phyloP scores from a whole-genome alignment of 1,140 invertebrate species.

The Prorops nasuta region DNA sequence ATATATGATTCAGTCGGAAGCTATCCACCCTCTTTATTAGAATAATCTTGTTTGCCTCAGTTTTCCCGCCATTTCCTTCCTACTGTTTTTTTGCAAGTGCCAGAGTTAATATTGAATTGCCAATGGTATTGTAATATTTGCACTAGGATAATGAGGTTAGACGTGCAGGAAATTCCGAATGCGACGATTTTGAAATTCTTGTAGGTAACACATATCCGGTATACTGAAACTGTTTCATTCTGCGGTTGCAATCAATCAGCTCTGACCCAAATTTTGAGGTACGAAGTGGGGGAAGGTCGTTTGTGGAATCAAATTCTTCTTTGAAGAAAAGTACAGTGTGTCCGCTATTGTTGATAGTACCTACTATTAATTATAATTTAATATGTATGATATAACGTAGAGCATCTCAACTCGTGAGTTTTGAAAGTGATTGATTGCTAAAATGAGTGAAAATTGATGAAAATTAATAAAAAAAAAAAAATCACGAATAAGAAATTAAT shows the following conservation, averaged over 20 bases:
- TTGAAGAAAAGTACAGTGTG: neutral
- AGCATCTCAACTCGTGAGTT: neutral
- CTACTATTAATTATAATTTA: neutral
- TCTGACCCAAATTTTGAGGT: neutral
- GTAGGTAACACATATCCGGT: no score
- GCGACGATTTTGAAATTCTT: no score
- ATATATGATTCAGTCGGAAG: neutral
- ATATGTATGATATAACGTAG: neutral
- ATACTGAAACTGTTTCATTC: no score
- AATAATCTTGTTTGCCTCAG: neutral
- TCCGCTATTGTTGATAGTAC: neutral
- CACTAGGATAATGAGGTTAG: no score
- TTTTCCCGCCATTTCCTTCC: no score
- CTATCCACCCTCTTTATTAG: neutral
- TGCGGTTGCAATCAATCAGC: no score
- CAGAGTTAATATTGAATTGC: no score
- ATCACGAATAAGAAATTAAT: conserved; percentile 28
- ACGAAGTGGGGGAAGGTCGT: neutral
- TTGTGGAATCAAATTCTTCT: neutral
- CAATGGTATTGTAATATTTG: no score
- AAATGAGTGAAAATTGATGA: conserved; percentile 33
- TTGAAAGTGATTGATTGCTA: conserved; percentile 27
- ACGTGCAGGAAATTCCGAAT: no score
- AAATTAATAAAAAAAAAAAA: conserved; percentile 26
- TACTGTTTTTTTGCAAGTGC: no score